Evolutionary conservation across 2,797 vertebrate species (phyloP), one percentile per base, ranked within the genome.

Genomic region (Hydrolagus colliei): DNA sequence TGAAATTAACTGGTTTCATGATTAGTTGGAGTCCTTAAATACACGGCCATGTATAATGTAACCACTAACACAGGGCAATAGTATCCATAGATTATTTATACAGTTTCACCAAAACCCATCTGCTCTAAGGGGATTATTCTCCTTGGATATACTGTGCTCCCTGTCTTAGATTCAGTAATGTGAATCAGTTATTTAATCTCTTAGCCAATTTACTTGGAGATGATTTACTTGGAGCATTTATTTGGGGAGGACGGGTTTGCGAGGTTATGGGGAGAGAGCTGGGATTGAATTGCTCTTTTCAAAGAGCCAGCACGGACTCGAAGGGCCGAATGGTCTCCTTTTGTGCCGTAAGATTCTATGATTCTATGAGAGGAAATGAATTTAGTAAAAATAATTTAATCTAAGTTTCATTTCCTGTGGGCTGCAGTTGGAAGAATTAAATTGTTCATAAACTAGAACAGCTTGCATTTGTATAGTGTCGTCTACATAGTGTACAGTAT

Each of bases 351-450:
- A 27, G 27, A 27, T 27, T 27, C 27, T 27, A 27, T 27, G 27
- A 27, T 27, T 27, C 27, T 27, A 27, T 27, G 27, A 27, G 27
- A 20, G 74, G 74, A 27, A 27, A 12, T 74, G 52, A 76, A 76
- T 76, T 76, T 59, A 76, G 41, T 76, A 76, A 52, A 27, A 52
- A 76, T 14, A 16, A 76, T 77, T 77, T 77, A 61, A 59, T 77
- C 61, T 10, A 61, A n/a, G 32, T 74, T 62, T 12, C 61, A 77
- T 61, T 77, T 77, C 52, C 61, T 41, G 8, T 77, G 52, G 10
- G 18, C 52, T 62, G 5, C 12, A 9, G 61, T 59, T 61, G 75
- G 61, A 77, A 62, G 75, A 41, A 77, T 77, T 41, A 59, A 77
- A 77, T 59, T 2, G 20, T n/a, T 77, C 52, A 77, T n/a, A 62